phyloP scores from a whole-genome alignment of 2,888 invertebrate genomes.

The Catocala sponsa region DNA sequence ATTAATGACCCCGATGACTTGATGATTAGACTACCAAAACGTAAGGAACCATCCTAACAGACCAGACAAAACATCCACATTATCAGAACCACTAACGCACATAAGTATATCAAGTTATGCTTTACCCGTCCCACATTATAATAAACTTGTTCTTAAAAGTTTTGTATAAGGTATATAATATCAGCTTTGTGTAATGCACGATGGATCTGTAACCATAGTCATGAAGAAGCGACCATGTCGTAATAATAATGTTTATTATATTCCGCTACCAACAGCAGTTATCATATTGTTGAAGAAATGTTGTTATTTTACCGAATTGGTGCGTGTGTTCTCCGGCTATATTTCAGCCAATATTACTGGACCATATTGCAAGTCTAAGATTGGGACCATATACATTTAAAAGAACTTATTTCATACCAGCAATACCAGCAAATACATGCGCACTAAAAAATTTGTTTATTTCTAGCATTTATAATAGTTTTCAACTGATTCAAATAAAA shows the following conservation, averaged over 20 bases:
- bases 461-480: no score
- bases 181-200: conserved; percentile 9
- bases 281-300: conserved; percentile 11
- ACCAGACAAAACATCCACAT: conserved; percentile 10
- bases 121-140: conserved; percentile 28
- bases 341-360: no score
- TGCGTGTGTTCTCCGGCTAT: no score
- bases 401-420: no score
- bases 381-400: no score
- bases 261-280: conserved; percentile 33
- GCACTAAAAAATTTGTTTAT: no score
- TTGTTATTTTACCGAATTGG: conserved; percentile 4
- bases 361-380: no score
- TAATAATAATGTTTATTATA: conserved; percentile 13
- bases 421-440: no score
- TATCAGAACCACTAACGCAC: conserved; percentile 25
- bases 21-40: no score
- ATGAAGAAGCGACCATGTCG: conserved; percentile 9
- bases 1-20: no score
- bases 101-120: conserved; percentile 12
- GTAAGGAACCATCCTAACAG: no score
- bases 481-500: no score
- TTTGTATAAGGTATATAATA: conserved; percentile 14
- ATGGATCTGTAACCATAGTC: conserved; percentile 11
- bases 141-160: conserved; percentile 36